Percentiles rank a stretch among this genome's conserved stretches.
phyloP scores from a whole-genome alignment of 2,888 invertebrate species.

The Agrilus biguttatus region DNA sequence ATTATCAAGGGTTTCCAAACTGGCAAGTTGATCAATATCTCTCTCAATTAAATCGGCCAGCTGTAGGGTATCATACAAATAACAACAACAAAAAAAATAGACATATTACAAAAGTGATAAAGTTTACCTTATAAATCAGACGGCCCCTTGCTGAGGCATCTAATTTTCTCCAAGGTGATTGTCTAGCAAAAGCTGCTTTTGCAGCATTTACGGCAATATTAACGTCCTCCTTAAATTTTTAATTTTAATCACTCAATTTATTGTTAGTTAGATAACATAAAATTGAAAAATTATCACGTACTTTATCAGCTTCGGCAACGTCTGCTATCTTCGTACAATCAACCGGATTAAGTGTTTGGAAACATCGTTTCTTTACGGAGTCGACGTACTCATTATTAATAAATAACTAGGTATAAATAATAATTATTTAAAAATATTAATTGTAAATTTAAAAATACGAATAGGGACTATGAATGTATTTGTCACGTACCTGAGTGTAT shows the following conservation, averaged over 20 bases:
- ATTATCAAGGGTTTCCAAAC: slow-evolving; percentile 65
- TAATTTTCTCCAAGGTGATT: slow-evolving; percentile 64
- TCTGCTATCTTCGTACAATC: slow-evolving; percentile 60
- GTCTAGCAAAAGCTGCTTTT: slow-evolving; percentile 56
- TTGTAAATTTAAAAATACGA: too few species aligned
- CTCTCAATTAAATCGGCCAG: slow-evolving; percentile 66
- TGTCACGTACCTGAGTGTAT: too few species aligned
- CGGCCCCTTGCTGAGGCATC: slow-evolving; percentile 67
- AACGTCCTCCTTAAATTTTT: slow-evolving; percentile 51
- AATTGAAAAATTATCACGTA: slow-evolving; percentile 21
- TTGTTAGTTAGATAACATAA: slow-evolving; percentile 1
- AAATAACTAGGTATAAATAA: slow-evolving; percentile 45
- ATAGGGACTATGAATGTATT: too few species aligned
- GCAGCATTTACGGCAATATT: slow-evolving; percentile 71
- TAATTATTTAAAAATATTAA: too few species aligned
- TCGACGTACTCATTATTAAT: slow-evolving; percentile 75
- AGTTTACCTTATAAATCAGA: slow-evolving; percentile 45
- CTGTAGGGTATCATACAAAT: slow-evolving; percentile 20
- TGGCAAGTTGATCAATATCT: slow-evolving; percentile 56
- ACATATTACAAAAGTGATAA: not conserved
- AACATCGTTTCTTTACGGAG: slow-evolving; percentile 71
- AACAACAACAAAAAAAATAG: not conserved
- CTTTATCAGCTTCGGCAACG: slow-evolving; percentile 76
- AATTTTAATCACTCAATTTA: not conserved
- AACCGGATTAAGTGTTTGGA: slow-evolving; percentile 71